Base-by-base conservation (phyloP, 2,888 invertebrate species). In the Idaea aversata region DNA sequence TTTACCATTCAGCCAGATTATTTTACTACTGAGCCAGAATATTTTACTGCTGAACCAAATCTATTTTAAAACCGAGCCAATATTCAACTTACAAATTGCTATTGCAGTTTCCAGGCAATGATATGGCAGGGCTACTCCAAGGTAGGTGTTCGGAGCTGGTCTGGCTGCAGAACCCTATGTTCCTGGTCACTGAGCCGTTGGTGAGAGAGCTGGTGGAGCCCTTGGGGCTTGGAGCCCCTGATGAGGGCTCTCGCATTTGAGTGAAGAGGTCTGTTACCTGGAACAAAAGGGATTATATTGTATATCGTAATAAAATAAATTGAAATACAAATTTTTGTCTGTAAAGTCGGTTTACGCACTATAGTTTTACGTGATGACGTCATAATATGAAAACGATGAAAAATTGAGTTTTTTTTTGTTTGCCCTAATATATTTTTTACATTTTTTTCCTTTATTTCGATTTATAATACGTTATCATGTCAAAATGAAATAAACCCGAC, bases 261-360 rank as follows among this genome's bases (percentile, higher is more conserved):
- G 93, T 93, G 87, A 96, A 96, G 64, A 96, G 90, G 65, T 96
- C 96, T 15, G 95, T 93, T 62, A 96, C 96, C 96, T 97, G 90
- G 3, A 91, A 93, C 57, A 73, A 58, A 72, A 70, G 65, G 66
- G 47, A 47, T 47, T 4, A 5, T n/a, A n/a, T n/a, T n/a, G n/a
- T n/a, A n/a, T n/a, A n/a, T n/a, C n/a, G n/a, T n/a, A n/a, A n/a
- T n/a, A n/a, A n/a, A n/a, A n/a, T n/a, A n/a, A n/a, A n/a, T n/a
- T n/a, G n/a, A n/a, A n/a, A n/a, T n/a, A n/a, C n/a, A n/a, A n/a
- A n/a, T n/a, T n/a, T n/a, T n/a, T n/a, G n/a, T n/a, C n/a, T n/a
- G n/a, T n/a, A n/a, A n/a, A n/a, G n/a, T n/a, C n/a, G n/a, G n/a
- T n/a, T n/a, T n/a, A n/a, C n/a, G n/a, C n/a, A n/a, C n/a, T n/a